Evolutionary conservation across 2,888 invertebrate species (phyloP).

Genomic region (Drosophila buzzatii): DNA sequence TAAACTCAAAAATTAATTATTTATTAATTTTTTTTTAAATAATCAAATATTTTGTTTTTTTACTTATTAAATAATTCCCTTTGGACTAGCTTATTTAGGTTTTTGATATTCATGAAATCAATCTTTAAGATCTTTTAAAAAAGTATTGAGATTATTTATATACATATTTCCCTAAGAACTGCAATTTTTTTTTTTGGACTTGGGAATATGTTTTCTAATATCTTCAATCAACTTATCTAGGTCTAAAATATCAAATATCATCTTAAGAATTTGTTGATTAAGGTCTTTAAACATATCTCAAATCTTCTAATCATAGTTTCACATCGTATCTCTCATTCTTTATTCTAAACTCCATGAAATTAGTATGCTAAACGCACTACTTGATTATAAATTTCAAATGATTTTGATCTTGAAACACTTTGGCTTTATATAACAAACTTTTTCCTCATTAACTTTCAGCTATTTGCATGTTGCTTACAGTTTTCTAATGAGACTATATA

Average conservation of each 20-base stretch:
- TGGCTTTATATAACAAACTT: not conserved
- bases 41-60: too few species aligned
- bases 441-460: not conserved
- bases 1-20: too few species aligned
- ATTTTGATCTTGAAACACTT: constrained; percentile 1
- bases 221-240: not conserved
- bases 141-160: not conserved
- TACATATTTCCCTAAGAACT: not conserved
- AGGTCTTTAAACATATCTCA: not conserved
- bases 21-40: too few species aligned
- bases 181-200: not conserved
- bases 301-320: not conserved
- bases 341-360: not conserved
- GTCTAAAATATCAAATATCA: not conserved
- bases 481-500: not conserved
- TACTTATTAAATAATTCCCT: too few species aligned
- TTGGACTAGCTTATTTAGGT: too few species aligned
- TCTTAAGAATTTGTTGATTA: not conserved
- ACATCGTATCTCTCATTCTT: not conserved
- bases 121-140: not conserved
- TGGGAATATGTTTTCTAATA: not conserved
- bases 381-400: not conserved
- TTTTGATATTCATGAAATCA: too few species aligned
- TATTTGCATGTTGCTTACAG: not conserved
- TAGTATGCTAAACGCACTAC: constrained; percentile 2